Base-by-base conservation (phyloP, 2,797 vertebrate species). In the Malacoraja senta region DNA sequence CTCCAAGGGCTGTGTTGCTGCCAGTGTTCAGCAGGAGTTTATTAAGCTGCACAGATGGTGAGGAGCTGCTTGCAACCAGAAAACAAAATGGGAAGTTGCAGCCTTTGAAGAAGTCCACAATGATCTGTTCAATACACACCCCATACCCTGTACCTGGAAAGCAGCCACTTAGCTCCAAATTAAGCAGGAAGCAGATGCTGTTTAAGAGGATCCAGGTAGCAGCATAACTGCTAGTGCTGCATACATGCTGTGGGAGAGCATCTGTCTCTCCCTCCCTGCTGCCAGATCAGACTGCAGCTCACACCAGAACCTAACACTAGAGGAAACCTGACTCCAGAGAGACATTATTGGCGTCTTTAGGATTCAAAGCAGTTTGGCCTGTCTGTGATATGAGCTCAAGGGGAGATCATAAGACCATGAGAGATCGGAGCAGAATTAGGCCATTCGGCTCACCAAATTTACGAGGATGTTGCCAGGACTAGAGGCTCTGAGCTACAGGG, bases 181-280 rank as follows among this genome's bases (percentile, higher is more conserved):
- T 68, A 88, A 88, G 15, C 84, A 68, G 84, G 61, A 88, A 86
- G 35, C 84, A 88, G 84, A 88, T 88, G 84, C 84, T 88, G 63
- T 35, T 88, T 32, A 68, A 88, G 84, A 68, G 12, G 63, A 68
- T 35, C 32, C 84, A 88, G 84, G 84, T 88, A 88, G 63, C 84
- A 88, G 84, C 61, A 68, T 68, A 88, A 35, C 84, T 88, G 84
- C 35, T n/a, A 68, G n/a, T 88, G 58, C 32, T 21, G 19, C 32
- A 19, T n/a, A 68, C 84, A 68, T 35, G 84, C 84, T 88, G 84
- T 35, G 84, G 35, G 63, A 21, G 84, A 88, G 84, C 84, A 88
- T 68, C 84, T 88, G 84, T 68, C 84, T 63, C 84, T 68, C 26
- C 0, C 2, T 88, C 35, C 63, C 35, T 26, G 29, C 15, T 68